Base-by-base conservation (phyloP, 2,113 vertebrate genomes). In the Carollia perspicillata region DNA sequence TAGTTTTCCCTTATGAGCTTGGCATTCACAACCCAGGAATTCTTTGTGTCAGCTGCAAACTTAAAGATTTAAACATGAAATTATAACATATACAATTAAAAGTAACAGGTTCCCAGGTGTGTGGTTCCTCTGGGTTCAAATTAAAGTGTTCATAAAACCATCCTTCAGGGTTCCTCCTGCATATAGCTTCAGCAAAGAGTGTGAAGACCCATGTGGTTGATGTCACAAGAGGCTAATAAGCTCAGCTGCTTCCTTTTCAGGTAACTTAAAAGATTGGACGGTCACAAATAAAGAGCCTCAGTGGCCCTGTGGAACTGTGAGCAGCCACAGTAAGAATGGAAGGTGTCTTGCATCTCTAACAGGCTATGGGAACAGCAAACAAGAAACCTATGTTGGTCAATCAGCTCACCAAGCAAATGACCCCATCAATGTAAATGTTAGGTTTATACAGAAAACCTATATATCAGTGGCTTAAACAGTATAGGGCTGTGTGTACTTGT, bases 111-210 rank as follows among this genome's bases (percentile, higher is more conserved):
- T 53, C 75, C 88, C 72, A 94, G 37, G 33, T 75, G 42, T 58
- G 42, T 44, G 14, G 23, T 35, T 94, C 92, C 77, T 93, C 49
- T 58, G 68, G 51, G 83, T 65, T 40, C 18, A 95, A 95, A 96
- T 79, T 97, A 93, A 80, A 88, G n/a, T 65, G 53, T 30, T 66
- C n/a, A 10, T 37, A 74, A 84, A 95, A 23, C 18, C 4, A 23
- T 30, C 58, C 16, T 80, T 44, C 44, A 68, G 68, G 51, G 26
- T 40, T 86, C 35, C 51, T 68, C 26, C n/a, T 71, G 74, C 37
- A 89, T 16, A 42, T 22, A 68, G 51, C 35, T 49, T 91, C 28
- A 68, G 28, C 12, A 18, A 94, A 68, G 72, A 71, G 22, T 66
- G 49, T 71, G 69, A 60, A 89, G 44, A 71, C 78, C 42, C 68